A percentile compares a stretch with the other conserved stretches of the same genome.
phyloP scores from a whole-genome alignment of 1,140 invertebrate species.

The Vollenhovia emeryi region DNA sequence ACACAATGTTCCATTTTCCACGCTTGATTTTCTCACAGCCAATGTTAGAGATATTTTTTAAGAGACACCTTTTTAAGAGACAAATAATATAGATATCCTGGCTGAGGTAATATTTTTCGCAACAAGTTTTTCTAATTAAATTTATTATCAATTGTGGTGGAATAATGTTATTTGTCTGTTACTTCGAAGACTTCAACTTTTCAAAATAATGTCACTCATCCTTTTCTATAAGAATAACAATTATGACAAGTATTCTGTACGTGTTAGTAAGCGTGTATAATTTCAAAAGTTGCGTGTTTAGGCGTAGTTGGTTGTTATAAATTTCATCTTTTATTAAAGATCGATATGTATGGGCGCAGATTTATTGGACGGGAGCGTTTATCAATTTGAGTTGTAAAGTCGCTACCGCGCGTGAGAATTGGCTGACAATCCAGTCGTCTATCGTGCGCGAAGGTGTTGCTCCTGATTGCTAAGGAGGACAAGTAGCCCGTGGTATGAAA shows the following conservation, averaged over 20 bases:
- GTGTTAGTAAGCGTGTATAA: not conserved
- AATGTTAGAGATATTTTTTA: no score
- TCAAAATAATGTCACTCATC: not conserved
- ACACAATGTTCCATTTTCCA: not conserved
- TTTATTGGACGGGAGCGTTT: not conserved
- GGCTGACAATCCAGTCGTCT: conserved; percentile 22
- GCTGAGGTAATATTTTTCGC: no score
- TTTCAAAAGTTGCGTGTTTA: not conserved
- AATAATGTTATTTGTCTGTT: no score
- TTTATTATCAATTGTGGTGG: no score
- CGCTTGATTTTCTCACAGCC: no score
- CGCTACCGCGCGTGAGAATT: not conserved
- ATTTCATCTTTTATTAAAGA: not conserved
- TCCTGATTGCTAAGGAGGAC: conserved; percentile 57
- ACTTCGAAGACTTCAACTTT: not conserved
- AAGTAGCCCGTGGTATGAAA: conserved; percentile 68
- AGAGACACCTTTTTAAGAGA: no score
- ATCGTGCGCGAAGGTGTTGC: conserved; percentile 33
- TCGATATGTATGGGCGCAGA: not conserved
- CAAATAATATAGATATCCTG: no score
- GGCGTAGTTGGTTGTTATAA: not conserved
- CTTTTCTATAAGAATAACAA: not conserved
- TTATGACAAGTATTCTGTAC: not conserved
- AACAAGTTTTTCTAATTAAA: no score
- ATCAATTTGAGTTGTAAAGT: conserved; percentile 36